Evolutionary conservation across 2,113 vertebrate species (phyloP), one percentile per base, ranked within the genome.

Genomic region (Balaenoptera acutorostrata): DNA sequence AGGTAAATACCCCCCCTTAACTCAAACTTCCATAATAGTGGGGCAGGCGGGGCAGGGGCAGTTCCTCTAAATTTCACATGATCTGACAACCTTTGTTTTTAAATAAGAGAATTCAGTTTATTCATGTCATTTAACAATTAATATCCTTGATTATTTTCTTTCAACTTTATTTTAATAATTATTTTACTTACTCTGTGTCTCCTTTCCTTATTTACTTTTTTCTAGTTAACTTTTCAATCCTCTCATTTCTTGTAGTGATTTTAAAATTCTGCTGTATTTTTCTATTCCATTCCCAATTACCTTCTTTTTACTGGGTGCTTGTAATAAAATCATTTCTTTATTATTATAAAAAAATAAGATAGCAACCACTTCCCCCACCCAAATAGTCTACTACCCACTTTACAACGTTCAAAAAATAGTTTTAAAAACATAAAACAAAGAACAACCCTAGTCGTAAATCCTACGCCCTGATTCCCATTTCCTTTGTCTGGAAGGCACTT

Each of bases 371-470:
- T 92, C 25, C n/a, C 14, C 15, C 3, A 63, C 17, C 44, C 87
- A 95, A 95, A 63, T 9, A 85, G 11, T 87, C 33, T 55, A 23
- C 39, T 75, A 69, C 5, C 8, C 27, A 88, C 4, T 61, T 96
- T 41, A 89, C 66, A 72, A 46, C 0, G 11, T 75, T 88, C 68
- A 66, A 18, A 20, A 90, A 94, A 92, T 13, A 39, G 27, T 41
- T 88, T 98, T 78, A 33, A 90, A 87, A 83, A 46, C 52, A 71
- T 12, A 72, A 83, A 88, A 55, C 23, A 85, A 77, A 92, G 29
- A 94, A 68, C 5, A 83, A 75, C 4, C 6, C 15, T 77, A 74
- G 17, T 41, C 36, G 80, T 39, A 95, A 83, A 71, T 33, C 18
- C 21, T 90, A 49, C 11, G 1, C 25, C 86, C 33, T 88, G 27